phyloP scores from a whole-genome alignment of 2,888 invertebrate species.

The Apamea crenata region DNA sequence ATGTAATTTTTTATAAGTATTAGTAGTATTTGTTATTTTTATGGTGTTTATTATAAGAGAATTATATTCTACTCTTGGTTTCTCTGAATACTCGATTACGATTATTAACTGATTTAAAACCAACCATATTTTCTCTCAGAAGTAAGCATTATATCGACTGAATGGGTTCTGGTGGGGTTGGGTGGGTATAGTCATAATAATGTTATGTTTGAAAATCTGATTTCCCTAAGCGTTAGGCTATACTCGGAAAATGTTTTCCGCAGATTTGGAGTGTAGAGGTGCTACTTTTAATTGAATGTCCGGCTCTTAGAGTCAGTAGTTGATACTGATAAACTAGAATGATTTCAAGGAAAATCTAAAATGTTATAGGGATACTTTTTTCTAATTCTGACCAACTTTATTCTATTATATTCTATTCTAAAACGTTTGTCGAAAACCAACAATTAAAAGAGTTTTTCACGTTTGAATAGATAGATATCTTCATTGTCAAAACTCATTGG shows the following conservation, averaged over 20 bases:
- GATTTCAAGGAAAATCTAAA: neutral
- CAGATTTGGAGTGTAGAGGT: neutral
- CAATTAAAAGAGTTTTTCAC: neutral
- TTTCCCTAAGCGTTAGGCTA: conserved; percentile 29
- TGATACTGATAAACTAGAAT: neutral
- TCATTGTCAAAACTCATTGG: neutral
- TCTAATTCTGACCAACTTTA: neutral
- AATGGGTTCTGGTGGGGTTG: neutral
- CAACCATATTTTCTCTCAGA: too few species aligned
- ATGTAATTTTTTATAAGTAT: neutral
- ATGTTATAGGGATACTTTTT: neutral
- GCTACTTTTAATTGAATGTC: neutral
- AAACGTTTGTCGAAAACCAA: neutral
- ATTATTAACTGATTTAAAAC: neutral
- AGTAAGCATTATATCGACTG: neutral
- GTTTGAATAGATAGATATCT: neutral
- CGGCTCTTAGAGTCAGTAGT: neutral
- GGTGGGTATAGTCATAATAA: neutral
- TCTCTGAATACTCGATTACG: neutral
- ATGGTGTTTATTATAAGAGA: neutral
- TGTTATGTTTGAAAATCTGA: conserved; percentile 40
- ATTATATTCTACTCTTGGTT: neutral
- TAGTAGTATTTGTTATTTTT: neutral
- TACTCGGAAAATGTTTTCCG: conserved; percentile 9
- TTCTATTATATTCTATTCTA: neutral